Evolutionary conservation across 2,888 invertebrate genomes (phyloP), one percentile per base, ranked within the genome.

Genomic region (Operophtera brumata): DNA sequence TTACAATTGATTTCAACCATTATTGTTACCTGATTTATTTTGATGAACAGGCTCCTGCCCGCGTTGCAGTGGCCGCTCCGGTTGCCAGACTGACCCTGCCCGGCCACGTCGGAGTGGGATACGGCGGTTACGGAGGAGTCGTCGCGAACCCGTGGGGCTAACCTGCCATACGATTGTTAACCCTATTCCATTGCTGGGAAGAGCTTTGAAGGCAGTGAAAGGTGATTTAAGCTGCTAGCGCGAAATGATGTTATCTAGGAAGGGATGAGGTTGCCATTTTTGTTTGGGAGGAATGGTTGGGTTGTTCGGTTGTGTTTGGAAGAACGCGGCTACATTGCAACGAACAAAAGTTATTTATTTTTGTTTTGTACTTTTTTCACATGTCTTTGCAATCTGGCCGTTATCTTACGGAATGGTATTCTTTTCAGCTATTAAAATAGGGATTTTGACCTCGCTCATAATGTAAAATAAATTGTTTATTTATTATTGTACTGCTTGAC

Each of bases 111-210:
- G 47, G 44, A 12, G 43, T 37, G 25, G 47, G 44, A 10, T 42
- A 47, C 12, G 47, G 32, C 13, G 53, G 47, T 12, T 44, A 39
- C 39, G 51, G 52, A 7, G 56, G 56, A 10, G 51, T 56, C 8
- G 66, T 84, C 49, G 86, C 78, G 43, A 80, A 86, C 78, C 85
- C 86, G 11, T 88, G 88, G 88, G 83, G 84, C 58, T 88, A 87
- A 70, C 36, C 36, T 36, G 14, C 62, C 59, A 39, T 58, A 53
- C 50, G 51, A 47, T 48, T 14, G 46, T 52, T 54, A 60, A 51
- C 66, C 65, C 66, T 54, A 62, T 47, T 45, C 53, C 64, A 65
- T 69, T 67, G 75, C 74, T 77, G 73, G 69, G 20, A 20, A 44
- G 13, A 57, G 26, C 28, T 37, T 25, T 12, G 43, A 55, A 41